These are phyloP conservation scores for Garrulus glandarius DNA, from an alignment of 2,797 vertebrate species.

Conservation along the genomic window DNA sequence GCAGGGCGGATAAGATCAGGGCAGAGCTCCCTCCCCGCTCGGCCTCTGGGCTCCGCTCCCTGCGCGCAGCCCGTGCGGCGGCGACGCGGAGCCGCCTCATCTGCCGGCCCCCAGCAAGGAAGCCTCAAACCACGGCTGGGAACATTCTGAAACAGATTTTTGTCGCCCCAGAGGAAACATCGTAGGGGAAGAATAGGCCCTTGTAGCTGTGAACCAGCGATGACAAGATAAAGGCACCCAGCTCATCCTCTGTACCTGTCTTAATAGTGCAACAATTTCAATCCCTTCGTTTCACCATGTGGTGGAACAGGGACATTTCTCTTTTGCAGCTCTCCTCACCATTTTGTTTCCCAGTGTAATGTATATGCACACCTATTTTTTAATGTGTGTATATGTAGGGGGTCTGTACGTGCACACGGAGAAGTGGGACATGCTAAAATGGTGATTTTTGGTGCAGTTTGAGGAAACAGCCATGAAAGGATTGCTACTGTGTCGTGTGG, in stretches of 20 bases:
- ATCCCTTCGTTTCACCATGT: not conserved
- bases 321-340: not conserved
- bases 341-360: not conserved
- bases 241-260: not conserved
- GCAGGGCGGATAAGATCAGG: constrained; percentile 64
- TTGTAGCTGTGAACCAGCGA: not conserved
- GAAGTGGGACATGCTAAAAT: accelerated
- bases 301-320: not conserved
- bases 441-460: too few relatives aligned
- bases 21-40: constrained; percentile 57
- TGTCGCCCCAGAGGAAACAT: constrained; percentile 37
- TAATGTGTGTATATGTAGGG: accelerated
- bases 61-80: not conserved
- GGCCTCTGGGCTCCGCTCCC: constrained; percentile 8
- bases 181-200: not conserved
- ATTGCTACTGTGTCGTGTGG: not conserved
- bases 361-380: not conserved
- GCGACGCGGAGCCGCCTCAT: constrained; percentile 48
- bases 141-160: constrained; percentile 53
- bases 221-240: not conserved
- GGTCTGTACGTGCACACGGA: not conserved
- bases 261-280: not conserved
- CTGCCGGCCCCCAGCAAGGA: constrained; percentile 38
- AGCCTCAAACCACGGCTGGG: constrained; percentile 23
- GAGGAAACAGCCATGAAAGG: not conserved